Conservation (phyloP, 2,888 invertebrate species). For the Agonum fuliginosum region DNA sequence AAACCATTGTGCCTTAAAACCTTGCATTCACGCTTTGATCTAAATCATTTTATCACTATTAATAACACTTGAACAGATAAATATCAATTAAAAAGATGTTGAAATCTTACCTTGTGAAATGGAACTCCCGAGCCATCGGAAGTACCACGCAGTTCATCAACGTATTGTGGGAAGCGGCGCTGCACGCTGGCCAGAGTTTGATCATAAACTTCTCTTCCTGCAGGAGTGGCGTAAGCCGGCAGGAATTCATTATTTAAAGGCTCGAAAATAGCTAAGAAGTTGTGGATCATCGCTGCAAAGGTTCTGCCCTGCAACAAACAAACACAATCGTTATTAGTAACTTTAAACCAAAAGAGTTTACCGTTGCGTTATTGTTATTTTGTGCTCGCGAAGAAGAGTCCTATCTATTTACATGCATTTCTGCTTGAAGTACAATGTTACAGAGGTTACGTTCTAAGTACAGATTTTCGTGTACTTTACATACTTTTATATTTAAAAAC, state of each 20-base stretch:
- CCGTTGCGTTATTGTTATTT: too few relatives aligned
- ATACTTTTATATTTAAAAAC: too few relatives aligned
- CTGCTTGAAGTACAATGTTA: too few relatives aligned
- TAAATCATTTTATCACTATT: too few relatives aligned
- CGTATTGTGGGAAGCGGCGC: slow-evolving; percentile 85
- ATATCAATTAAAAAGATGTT: slow-evolving; percentile 9
- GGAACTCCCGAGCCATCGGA: slow-evolving; percentile 90
- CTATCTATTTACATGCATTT: too few relatives aligned
- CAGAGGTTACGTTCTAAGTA: too few relatives aligned
- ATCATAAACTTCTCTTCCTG: slow-evolving; percentile 84
- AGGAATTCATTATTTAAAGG: slow-evolving; percentile 82
- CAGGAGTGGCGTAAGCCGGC: slow-evolving; percentile 81
- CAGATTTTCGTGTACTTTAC: too few relatives aligned
- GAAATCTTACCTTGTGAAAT: slow-evolving; percentile 82
- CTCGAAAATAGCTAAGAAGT: slow-evolving; percentile 77
- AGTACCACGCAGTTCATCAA: slow-evolving; percentile 88
- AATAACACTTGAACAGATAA: too few relatives aligned
- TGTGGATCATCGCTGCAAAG: slow-evolving; percentile 83
- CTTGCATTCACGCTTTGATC: too few relatives aligned
- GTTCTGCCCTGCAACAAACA: slow-evolving; percentile 82
- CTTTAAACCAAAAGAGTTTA: too few relatives aligned
- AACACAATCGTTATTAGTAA: neutral
- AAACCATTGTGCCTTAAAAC: too few relatives aligned
- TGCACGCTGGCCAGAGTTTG: slow-evolving; percentile 82
- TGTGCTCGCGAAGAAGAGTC: too few relatives aligned